Percentiles rank a stretch among this genome's conserved stretches.
phyloP scores from a whole-genome alignment of 2,888 invertebrate genomes.

The Dendrolimus houi region DNA sequence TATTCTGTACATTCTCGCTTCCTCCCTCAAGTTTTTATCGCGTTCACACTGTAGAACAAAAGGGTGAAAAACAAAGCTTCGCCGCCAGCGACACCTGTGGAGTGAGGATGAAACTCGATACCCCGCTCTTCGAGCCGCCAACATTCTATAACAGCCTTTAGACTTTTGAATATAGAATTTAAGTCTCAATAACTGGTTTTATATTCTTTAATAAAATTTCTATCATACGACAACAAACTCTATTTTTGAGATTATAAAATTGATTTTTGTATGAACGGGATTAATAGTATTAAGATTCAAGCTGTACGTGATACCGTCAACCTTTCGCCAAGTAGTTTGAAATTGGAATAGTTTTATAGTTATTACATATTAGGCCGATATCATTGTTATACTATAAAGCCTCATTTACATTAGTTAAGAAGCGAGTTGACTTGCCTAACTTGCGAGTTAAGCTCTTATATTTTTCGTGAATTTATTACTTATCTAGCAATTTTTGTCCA shows the following conservation, averaged over 20 bases:
- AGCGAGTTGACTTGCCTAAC: too few relatives aligned
- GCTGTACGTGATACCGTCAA: slow-evolving; percentile 62
- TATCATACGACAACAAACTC: too few relatives aligned
- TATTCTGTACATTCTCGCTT: slow-evolving; percentile 48
- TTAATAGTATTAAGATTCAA: slow-evolving; percentile 54
- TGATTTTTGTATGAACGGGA: slow-evolving; percentile 18
- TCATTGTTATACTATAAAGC: too few relatives aligned
- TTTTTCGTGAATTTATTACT: too few relatives aligned
- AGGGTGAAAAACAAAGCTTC: slow-evolving; percentile 62
- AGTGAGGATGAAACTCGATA: slow-evolving; percentile 72
- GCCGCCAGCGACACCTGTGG: slow-evolving; percentile 71
- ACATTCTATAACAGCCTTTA: not conserved
- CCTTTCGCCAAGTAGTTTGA: slow-evolving; percentile 69
- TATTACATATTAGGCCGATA: slow-evolving; percentile 49
- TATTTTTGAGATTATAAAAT: slow-evolving; percentile 13
- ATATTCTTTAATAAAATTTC: too few relatives aligned
- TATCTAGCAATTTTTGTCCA: too few relatives aligned
- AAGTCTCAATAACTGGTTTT: slow-evolving; percentile 7
- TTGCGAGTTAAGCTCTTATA: too few relatives aligned
- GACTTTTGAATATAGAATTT: not conserved
- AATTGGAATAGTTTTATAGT: slow-evolving; percentile 73
- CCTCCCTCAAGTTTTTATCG: slow-evolving; percentile 57
- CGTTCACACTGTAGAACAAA: slow-evolving; percentile 71
- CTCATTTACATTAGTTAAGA: too few relatives aligned
- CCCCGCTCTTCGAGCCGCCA: slow-evolving; percentile 18